Evolutionary conservation across 2,797 vertebrate species (phyloP), one percentile per base, ranked within the genome.

Genomic region (Notolepis coatsorum): DNA sequence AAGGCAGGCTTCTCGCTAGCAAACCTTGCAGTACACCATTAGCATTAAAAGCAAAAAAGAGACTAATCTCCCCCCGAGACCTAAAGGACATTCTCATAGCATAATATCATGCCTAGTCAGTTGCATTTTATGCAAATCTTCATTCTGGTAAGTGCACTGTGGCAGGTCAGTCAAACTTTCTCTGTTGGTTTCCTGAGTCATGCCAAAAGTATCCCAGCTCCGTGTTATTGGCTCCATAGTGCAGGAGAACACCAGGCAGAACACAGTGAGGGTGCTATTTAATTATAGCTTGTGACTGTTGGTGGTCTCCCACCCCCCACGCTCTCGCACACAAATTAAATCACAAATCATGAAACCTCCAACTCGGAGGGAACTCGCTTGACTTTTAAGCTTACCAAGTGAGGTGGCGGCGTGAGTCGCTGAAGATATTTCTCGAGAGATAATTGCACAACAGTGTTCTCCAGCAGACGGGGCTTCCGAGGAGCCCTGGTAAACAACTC

Each of bases 371-470:
- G 73, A 81, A 79, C 64, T 56, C 65, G 53, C 37, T 72, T 43
- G 75, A 82, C 86, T 89, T 85, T 67, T 54, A 75, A 86, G 82
- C 77, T 78, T 70, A 68, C 49, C 67, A 18, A 85, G 69, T 86
- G 81, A 83, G 85, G 86, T 81, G 83, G 56, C 7, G 72, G 84
- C 80, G 63, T 65, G 1, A 65, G 75, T 76, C 38, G 54, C 73
- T 55, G 46, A 75, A 84, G 74, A 81, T 85, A 73, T 71, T 85
- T 82, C 85, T 76, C 66, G 41, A 76, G 71, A 76, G 83, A 89
- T 89, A 88, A 91, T 89, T 88, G 80, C 70, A 66, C n/a, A n/a
- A n/a, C n/a, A 89, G 86, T 72, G 87, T 88, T 88, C 76, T 81
- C 61, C 75, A 83, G 85, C 74, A 82, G 70, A 75, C 68, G 43